These are phyloP conservation scores for Streblospio benedicti DNA, from an alignment of 1,140 invertebrate genomes.

Conservation along the genomic window DNA sequence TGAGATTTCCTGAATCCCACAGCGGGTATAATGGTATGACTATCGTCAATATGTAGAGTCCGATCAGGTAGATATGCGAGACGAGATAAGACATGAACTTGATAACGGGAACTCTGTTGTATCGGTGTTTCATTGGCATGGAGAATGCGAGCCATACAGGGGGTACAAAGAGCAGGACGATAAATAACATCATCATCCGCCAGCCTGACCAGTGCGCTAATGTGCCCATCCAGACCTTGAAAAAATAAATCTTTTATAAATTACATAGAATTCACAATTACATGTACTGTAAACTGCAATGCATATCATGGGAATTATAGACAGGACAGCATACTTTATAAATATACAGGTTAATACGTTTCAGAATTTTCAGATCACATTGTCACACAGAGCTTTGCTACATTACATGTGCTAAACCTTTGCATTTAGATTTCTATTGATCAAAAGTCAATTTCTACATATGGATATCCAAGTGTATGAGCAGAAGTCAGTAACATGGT, in stretches of 20 bases:
- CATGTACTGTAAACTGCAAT: too few species aligned
- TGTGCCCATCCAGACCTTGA: conserved; percentile 61
- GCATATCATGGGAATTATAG: too few species aligned
- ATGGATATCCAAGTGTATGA: too few species aligned
- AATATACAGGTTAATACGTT: too few species aligned
- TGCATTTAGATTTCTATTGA: too few species aligned
- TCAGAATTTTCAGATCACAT: too few species aligned
- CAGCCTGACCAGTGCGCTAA: conserved; percentile 84
- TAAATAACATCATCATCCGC: conserved; percentile 84
- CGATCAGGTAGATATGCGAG: conserved; percentile 94
- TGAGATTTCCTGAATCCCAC: conserved; percentile 42
- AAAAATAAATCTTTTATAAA: background rate
- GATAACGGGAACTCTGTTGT: conserved; percentile 86
- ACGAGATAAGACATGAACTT: conserved; percentile 99
- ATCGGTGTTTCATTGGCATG: conserved; percentile 86
- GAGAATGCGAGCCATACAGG: conserved; percentile 94
- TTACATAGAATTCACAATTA: too few species aligned
- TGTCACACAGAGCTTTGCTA: too few species aligned
- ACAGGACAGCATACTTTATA: too few species aligned
- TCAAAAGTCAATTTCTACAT: too few species aligned
- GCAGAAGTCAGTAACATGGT: too few species aligned
- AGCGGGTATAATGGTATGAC: conserved; percentile 70
- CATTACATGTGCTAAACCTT: too few species aligned
- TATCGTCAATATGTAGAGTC: conserved; percentile 75
- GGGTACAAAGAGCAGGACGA: conserved; percentile 83